Percentiles rank a stretch among this genome's conserved stretches.
Evolutionary conservation across 2,113 vertebrate species (phyloP).

Genomic region (Gavia stellata): DNA sequence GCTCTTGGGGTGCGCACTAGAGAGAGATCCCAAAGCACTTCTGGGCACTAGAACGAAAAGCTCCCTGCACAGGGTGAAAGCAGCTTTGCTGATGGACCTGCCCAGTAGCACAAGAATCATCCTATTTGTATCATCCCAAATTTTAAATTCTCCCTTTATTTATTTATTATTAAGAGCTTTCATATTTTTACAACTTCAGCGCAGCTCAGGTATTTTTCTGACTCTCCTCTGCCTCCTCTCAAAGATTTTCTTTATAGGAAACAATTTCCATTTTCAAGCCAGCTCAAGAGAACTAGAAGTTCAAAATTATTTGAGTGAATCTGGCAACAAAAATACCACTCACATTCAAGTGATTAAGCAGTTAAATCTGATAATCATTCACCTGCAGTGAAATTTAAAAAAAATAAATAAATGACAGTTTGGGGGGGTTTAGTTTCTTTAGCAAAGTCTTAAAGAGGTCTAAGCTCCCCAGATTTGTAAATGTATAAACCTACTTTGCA

Average conservation of each 20-base stretch:
- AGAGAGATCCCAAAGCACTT: background rate
- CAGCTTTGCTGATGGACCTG: background rate
- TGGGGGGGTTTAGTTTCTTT: background rate
- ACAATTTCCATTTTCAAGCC: background rate
- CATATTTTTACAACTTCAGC: background rate
- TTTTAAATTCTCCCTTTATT: background rate
- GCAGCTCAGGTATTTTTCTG: background rate
- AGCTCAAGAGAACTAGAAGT: background rate
- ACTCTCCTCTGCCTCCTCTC: background rate
- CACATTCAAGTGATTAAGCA: background rate
- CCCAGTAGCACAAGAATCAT: background rate
- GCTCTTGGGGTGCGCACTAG: accelerated
- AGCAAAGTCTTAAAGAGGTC: background rate
- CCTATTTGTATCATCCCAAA: background rate
- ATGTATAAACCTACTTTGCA: background rate
- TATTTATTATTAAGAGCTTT: background rate
- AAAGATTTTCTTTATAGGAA: background rate
- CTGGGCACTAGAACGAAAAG: background rate
- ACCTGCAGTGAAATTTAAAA: background rate
- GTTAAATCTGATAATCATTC: background rate
- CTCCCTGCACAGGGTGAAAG: accelerated
- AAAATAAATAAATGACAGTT: background rate
- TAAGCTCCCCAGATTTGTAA: background rate
- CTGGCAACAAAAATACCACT: background rate
- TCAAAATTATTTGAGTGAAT: background rate